These are phyloP conservation scores for Doryteuthis pealeii DNA, from an alignment of 1,140 invertebrate species.

Conservation along the genomic window DNA sequence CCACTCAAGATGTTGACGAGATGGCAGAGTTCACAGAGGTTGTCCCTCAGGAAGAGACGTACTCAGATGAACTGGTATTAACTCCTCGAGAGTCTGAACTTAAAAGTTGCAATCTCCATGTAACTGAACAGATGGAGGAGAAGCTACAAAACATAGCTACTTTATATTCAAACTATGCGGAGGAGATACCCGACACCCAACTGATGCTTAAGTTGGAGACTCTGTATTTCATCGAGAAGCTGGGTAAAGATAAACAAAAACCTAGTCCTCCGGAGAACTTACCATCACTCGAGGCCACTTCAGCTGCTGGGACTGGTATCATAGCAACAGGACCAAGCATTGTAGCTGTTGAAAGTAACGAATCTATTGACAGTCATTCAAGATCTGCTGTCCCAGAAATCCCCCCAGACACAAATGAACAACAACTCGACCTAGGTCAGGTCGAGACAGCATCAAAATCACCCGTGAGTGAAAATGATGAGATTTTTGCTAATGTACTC, in stretches of 20 bases:
- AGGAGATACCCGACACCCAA: slow-evolving; percentile 1
- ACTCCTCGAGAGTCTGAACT: background rate
- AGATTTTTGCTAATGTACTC: slow-evolving; percentile 12
- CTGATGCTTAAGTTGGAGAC: slow-evolving; percentile 1
- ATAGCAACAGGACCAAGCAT: background rate
- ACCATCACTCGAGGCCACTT: background rate
- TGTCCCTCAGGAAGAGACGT: background rate
- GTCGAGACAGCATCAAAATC: background rate
- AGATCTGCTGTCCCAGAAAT: background rate
- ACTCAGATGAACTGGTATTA: background rate
- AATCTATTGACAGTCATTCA: background rate
- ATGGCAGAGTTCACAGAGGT: background rate
- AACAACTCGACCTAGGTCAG: background rate
- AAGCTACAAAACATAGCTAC: background rate
- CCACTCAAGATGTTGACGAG: background rate
- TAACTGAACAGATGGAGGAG: background rate
- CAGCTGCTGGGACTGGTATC: background rate
- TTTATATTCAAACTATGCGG: background rate
- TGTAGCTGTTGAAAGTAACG: too few species aligned
- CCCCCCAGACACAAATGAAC: background rate
- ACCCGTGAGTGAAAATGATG: background rate
- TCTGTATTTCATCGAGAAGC: slow-evolving; percentile 6
- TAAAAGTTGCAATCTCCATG: background rate
- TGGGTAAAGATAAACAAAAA: background rate
- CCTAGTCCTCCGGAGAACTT: background rate